Conservation (phyloP, 2,797 vertebrate genomes). For the Thamnophis elegans region DNA sequence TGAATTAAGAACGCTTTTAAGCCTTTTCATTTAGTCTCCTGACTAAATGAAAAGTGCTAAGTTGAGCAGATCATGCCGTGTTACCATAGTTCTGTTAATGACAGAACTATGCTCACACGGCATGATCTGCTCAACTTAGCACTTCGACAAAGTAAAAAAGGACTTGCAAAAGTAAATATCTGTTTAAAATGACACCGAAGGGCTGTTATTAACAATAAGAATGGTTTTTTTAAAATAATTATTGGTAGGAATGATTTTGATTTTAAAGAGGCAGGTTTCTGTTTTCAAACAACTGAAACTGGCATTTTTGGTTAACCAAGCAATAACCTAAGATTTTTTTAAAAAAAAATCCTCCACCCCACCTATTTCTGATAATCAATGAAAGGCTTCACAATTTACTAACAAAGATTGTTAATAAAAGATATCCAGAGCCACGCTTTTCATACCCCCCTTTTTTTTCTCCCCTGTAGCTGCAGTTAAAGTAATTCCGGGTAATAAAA, state of each 20-base stretch:
- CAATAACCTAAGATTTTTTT: neutral
- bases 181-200: neutral
- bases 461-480: neutral
- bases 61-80: neutral
- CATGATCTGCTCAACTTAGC: too few species aligned
- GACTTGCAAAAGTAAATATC: neutral
- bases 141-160: neutral
- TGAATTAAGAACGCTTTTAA: neutral
- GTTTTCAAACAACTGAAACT: neutral
- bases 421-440: neutral
- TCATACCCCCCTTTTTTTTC: too few species aligned
- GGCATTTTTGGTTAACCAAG: neutral
- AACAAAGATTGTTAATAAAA: neutral
- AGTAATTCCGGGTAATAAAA: neutral
- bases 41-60: neutral
- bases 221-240: neutral
- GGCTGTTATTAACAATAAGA: neutral
- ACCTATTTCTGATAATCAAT: neutral
- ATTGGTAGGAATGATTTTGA: neutral
- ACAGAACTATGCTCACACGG: too few species aligned
- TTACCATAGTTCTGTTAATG: neutral
- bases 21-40: neutral
- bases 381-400: neutral
- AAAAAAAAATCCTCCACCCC: neutral
- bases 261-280: neutral